Percentiles rank a stretch among this genome's conserved stretches.
These are phyloP conservation scores for Trilocha varians DNA, from an alignment of 2,888 invertebrate species.

Conservation along the genomic window DNA sequence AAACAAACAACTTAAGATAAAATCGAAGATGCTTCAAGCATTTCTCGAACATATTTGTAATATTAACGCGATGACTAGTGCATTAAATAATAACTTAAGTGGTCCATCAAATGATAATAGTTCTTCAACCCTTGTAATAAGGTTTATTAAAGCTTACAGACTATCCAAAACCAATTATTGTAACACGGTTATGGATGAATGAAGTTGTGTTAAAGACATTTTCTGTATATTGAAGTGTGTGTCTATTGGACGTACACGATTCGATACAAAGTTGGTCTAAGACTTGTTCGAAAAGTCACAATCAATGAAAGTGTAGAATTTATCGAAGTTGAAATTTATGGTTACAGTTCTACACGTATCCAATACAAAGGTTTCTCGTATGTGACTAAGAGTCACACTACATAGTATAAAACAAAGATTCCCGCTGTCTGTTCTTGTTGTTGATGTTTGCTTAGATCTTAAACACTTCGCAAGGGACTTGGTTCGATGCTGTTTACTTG, in stretches of 20 bases:
- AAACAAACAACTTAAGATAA: not conserved
- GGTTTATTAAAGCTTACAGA: constrained; percentile 7
- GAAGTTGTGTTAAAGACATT: constrained; percentile 22
- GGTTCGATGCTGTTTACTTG: too few relatives aligned
- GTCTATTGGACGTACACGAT: constrained; percentile 15
- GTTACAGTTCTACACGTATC: too few relatives aligned
- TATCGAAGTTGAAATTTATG: too few relatives aligned
- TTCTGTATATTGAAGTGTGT: constrained; percentile 23
- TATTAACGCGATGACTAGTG: not conserved
- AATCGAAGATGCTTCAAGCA: not conserved
- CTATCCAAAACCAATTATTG: constrained; percentile 21
- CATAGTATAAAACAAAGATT: too few relatives aligned
- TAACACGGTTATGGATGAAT: constrained; percentile 20
- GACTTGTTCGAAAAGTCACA: not conserved
- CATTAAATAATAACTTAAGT: not conserved
- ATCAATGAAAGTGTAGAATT: not conserved
- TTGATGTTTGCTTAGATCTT: too few relatives aligned
- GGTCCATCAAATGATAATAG: not conserved
- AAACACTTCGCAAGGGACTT: too few relatives aligned
- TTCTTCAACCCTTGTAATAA: constrained; percentile 9
- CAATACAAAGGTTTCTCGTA: too few relatives aligned
- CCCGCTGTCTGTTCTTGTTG: too few relatives aligned
- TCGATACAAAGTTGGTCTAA: constrained; percentile 8
- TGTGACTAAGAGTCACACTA: too few relatives aligned
- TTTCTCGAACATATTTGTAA: not conserved